Evolutionary conservation across 2,113 vertebrate genomes (phyloP).

Genomic region (Amia ocellicauda): DNA sequence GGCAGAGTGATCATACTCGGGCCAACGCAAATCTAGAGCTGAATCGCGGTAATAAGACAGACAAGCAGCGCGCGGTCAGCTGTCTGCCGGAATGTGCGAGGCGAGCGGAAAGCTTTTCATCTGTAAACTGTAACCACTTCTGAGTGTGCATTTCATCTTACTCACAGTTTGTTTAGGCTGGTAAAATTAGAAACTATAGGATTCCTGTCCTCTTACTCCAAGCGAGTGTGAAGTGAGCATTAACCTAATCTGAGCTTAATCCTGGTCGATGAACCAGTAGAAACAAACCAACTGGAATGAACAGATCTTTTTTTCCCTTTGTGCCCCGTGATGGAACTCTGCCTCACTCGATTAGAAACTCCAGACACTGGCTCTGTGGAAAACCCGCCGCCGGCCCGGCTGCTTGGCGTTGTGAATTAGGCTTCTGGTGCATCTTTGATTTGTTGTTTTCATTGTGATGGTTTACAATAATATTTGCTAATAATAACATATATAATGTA

Average conservation of each 20-base stretch:
- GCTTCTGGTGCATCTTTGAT: no score
- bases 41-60: no score
- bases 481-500: no score
- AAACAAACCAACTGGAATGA: conserved; percentile 28
- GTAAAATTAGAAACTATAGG: conserved; percentile 25
- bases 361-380: neutral
- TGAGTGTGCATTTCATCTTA: conserved; percentile 12
- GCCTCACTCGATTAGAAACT: neutral
- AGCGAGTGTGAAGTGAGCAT: conserved; percentile 20
- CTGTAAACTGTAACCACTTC: conserved; percentile 14
- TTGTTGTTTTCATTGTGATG: no score
- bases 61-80: neutral
- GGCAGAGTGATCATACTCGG: no score
- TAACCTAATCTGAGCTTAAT: conserved; percentile 29
- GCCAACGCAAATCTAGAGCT: neutral
- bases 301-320: neutral
- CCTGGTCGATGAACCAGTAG: conserved; percentile 15
- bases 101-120: conserved; percentile 15
- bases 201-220: conserved; percentile 22
- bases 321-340: neutral
- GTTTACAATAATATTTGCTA: no score
- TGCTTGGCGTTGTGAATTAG: neutral
- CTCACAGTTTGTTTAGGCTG: conserved; percentile 6
- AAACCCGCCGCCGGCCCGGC: neutral
- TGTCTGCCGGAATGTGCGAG: conserved; percentile 5